Conservation (phyloP, 2,113 vertebrate genomes). For the Sciurus niger region DNA sequence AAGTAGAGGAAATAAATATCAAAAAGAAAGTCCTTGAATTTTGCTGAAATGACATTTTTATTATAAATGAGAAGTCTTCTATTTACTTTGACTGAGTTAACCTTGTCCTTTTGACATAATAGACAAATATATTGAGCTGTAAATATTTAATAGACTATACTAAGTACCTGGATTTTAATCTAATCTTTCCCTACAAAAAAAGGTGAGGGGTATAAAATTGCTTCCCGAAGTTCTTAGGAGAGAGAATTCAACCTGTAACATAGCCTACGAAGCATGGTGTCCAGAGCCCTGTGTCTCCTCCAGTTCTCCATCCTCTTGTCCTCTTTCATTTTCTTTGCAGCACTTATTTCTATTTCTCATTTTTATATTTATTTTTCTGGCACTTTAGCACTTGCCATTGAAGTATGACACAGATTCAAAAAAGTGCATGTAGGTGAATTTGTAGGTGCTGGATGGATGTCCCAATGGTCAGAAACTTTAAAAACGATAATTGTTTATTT, state of each 20-base stretch:
- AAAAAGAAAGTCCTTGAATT: slow-evolving; percentile 27
- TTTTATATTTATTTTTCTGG: background rate
- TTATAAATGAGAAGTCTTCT: background rate
- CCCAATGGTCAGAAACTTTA: background rate
- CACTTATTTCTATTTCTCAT: background rate
- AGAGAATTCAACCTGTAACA: background rate
- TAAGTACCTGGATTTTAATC: slow-evolving; percentile 51
- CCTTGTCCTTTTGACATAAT: background rate
- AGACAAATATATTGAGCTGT: slow-evolving; percentile 5
- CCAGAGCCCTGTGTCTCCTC: background rate
- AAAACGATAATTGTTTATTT: background rate
- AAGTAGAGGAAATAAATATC: slow-evolving; percentile 28
- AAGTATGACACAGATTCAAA: background rate
- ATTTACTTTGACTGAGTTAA: background rate
- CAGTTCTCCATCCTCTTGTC: background rate
- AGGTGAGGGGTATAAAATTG: background rate
- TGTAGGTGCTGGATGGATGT: background rate
- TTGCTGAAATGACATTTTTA: slow-evolving; percentile 54
- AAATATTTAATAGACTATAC: background rate
- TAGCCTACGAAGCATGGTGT: background rate
- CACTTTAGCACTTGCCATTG: background rate
- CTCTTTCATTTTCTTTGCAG: background rate
- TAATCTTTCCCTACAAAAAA: background rate
- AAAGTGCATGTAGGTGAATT: background rate
- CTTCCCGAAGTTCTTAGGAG: background rate